Base-by-base conservation (phyloP, 2,888 invertebrate species). In the Lacanobia oleracea region DNA sequence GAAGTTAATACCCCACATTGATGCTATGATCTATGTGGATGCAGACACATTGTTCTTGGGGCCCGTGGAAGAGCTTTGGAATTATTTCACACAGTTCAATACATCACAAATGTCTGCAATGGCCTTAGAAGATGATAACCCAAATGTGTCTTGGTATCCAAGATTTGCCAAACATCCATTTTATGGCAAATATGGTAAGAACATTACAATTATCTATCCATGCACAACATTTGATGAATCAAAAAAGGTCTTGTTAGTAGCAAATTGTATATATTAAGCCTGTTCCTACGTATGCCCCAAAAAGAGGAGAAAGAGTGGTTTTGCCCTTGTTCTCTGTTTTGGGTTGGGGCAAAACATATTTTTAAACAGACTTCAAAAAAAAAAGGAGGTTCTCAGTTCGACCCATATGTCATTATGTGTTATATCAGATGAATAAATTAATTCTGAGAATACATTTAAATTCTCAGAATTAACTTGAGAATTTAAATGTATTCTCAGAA, bases 111-210 rank as follows among this genome's bases (percentile, higher is more conserved):
- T 99, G 90, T 98, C 99, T 33, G 99, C 98, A 0, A 94, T 99
- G 87, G 97, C 98, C 21, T 97, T 98, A 0, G 99, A 99, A 93
- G 98, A 98, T 92, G 99, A 99, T 91, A 98, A 98, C 91, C 97
- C 97, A n/a, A 98, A 98, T 90, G 97, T 98, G 60, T 99, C 99
- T 16, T 99, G 99, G 99, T 99, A 99, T 92, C 98, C 99, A 88
- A 96, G 99, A 83, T 99, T 99, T 96, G 99, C 99, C 0, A 97
- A 98, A 82, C 99, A 99, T 96, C 99, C 99, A 0, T 99, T 97
- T 92, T 99, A 98, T 96, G 98, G 98, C 74, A 97, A 97, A 91
- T 95, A 98, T 91, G 98, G 98, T 98, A 94, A 88, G 87, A 21
- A 6, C 14, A 48, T 2, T 23, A 23, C 14, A 18, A 33, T n/a